phyloP scores from a whole-genome alignment of 2,113 vertebrate species.

The Rutilus rutilus region DNA sequence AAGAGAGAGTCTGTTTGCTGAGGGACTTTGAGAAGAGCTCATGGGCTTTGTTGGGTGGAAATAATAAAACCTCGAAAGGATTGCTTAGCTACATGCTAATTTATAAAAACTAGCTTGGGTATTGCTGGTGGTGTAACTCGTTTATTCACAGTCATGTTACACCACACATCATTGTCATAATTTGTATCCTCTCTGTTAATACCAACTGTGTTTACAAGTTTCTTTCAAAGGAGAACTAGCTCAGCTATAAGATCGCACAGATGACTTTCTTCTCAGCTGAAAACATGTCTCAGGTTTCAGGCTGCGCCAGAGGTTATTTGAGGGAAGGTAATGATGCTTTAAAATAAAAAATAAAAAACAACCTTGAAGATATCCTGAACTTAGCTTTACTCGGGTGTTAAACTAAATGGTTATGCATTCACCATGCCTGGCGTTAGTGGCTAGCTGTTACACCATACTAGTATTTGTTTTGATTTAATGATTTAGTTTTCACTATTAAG shows the following conservation, averaged over 20 bases:
- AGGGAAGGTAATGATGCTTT: slow-evolving; percentile 6
- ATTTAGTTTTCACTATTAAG: background rate
- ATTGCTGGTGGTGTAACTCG: slow-evolving; percentile 8
- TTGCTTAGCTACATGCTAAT: slow-evolving; percentile 32
- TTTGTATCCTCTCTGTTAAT: background rate
- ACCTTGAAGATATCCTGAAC: background rate
- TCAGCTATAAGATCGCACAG: slow-evolving; percentile 1
- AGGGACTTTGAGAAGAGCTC: slow-evolving; percentile 48
- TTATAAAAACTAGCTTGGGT: slow-evolving; percentile 17
- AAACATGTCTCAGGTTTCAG: slow-evolving; percentile 9
- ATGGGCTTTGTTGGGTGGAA: slow-evolving; percentile 28
- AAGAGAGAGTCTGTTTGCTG: slow-evolving; percentile 50
- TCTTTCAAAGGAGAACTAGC: slow-evolving; percentile 11
- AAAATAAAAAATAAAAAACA: background rate
- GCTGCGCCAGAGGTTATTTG: slow-evolving; percentile 13
- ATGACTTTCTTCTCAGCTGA: background rate
- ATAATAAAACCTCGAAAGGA: slow-evolving; percentile 29
- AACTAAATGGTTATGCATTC: slow-evolving; percentile 18
- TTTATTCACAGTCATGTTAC: slow-evolving; percentile 18
- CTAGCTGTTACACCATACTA: background rate
- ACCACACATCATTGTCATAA: background rate
- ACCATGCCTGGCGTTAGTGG: background rate
- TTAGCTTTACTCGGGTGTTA: background rate
- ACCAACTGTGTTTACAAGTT: slow-evolving; percentile 25
- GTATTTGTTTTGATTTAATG: slow-evolving; percentile 1